A percentile compares a stretch with the other conserved stretches of the same genome.
These are phyloP conservation scores for Pristionchus entomophagus DNA, from an alignment of 2,888 invertebrate genomes.

Conservation along the genomic window DNA sequence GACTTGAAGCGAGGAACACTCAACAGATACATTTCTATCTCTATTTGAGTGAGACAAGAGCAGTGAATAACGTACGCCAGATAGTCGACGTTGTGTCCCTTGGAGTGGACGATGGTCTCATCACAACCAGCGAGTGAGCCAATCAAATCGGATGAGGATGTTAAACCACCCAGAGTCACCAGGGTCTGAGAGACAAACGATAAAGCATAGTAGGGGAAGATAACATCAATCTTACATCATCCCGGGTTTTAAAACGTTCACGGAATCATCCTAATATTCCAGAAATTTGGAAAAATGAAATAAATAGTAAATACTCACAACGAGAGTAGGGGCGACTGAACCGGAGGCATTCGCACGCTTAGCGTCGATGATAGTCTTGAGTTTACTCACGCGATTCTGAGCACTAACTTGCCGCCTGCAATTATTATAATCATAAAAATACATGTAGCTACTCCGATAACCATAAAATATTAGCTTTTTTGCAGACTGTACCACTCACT, in stretches of 20 bases:
- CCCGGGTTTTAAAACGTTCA: too few relatives aligned
- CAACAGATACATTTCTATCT: slow-evolving; percentile 43
- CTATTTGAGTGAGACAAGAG: not conserved
- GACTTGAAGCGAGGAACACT: slow-evolving; percentile 71
- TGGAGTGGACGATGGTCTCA: slow-evolving; percentile 57
- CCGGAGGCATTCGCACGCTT: slow-evolving; percentile 52
- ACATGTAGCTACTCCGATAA: not conserved
- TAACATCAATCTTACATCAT: not conserved
- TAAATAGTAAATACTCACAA: slow-evolving; percentile 9
- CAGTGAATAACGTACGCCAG: slow-evolving; percentile 57
- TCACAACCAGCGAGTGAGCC: slow-evolving; percentile 56
- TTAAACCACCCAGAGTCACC: slow-evolving; percentile 62
- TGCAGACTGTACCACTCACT: not conserved
- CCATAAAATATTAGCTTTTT: not conserved
- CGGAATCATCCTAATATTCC: too few relatives aligned
- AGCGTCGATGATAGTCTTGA: slow-evolving; percentile 48
- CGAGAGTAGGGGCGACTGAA: slow-evolving; percentile 52
- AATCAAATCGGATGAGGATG: slow-evolving; percentile 56
- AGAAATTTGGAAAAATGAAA: not conserved
- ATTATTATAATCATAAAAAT: not conserved
- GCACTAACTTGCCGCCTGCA: slow-evolving; percentile 18
- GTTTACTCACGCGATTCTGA: slow-evolving; percentile 22
- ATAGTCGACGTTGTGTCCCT: slow-evolving; percentile 58
- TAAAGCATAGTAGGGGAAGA: not conserved
- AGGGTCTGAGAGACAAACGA: slow-evolving; percentile 61